Conservation (phyloP, 2,113 vertebrate species). For the Notechis scutatus region DNA sequence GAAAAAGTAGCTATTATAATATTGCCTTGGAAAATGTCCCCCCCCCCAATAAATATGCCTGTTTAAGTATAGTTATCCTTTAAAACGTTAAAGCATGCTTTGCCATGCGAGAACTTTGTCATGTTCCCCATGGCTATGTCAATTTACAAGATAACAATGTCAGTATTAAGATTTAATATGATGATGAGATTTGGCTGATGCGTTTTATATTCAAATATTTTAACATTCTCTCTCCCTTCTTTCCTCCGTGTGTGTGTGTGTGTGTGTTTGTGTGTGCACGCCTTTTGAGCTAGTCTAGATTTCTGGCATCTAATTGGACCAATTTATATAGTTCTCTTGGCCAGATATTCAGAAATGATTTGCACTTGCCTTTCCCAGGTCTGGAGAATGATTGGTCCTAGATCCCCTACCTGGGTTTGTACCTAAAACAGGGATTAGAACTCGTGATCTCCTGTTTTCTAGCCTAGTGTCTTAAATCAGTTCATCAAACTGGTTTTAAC, state of each 20-base stretch:
- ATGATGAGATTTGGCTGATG: neutral
- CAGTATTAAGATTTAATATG: neutral
- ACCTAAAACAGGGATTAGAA: neutral
- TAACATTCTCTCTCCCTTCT: neutral
- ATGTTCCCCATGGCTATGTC: neutral
- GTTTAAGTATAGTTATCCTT: neutral
- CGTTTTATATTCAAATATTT: neutral
- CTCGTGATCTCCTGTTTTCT: neutral
- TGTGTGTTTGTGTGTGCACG: too few species aligned
- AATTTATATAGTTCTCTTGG: neutral
- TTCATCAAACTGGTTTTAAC: neutral
- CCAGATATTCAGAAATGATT: neutral
- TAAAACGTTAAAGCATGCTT: neutral
- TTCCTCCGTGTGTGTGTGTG: neutral
- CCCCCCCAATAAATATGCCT: neutral
- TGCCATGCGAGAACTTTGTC: neutral
- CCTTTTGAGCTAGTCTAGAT: neutral
- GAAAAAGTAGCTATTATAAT: neutral
- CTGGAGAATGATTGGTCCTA: neutral
- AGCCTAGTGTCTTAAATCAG: neutral
- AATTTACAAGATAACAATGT: neutral
- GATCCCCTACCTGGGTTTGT: neutral
- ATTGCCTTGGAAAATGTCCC: neutral
- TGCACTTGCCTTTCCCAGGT: neutral
- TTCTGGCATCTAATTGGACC: neutral